Conservation (phyloP, 2,888 invertebrate genomes). For the Onthophagus sagittarius region DNA sequence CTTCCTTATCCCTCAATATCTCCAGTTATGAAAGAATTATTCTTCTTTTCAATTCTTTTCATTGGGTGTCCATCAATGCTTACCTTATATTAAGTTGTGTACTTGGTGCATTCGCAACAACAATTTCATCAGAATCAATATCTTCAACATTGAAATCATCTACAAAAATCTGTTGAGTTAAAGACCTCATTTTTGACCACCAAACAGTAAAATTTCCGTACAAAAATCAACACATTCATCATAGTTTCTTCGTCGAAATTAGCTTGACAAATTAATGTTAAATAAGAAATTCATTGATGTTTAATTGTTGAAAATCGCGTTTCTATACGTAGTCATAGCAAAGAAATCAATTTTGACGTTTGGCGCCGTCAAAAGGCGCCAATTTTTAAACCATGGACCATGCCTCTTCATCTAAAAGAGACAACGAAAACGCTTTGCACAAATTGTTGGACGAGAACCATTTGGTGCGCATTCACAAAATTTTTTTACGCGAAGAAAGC, state of each 20-base stretch:
- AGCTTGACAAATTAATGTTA: slow-evolving; percentile 47
- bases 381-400: background rate
- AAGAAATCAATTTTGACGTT: background rate
- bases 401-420: background rate
- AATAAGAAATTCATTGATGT: slow-evolving; percentile 48
- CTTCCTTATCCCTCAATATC: too few species aligned
- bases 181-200: slow-evolving; percentile 82
- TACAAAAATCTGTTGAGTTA: slow-evolving; percentile 75
- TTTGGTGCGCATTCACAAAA: slow-evolving; percentile 50
- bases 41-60: too few species aligned
- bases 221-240: slow-evolving; percentile 84
- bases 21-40: too few species aligned
- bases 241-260: slow-evolving; percentile 71
- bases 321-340: background rate
- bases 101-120: slow-evolving; percentile 82
- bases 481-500: slow-evolving; percentile 48
- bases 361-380: slow-evolving; percentile 16
- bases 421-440: slow-evolving; percentile 39
- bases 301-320: too few species aligned
- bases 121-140: slow-evolving; percentile 59
- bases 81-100: too few species aligned
- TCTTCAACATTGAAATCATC: slow-evolving; percentile 90
- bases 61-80: too few species aligned
- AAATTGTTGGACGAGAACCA: slow-evolving; percentile 50
- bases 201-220: slow-evolving; percentile 77